Percentiles rank a stretch among this genome's conserved stretches.
Evolutionary conservation across 2,888 invertebrate species (phyloP).

Genomic region (Lutraria lutraria): DNA sequence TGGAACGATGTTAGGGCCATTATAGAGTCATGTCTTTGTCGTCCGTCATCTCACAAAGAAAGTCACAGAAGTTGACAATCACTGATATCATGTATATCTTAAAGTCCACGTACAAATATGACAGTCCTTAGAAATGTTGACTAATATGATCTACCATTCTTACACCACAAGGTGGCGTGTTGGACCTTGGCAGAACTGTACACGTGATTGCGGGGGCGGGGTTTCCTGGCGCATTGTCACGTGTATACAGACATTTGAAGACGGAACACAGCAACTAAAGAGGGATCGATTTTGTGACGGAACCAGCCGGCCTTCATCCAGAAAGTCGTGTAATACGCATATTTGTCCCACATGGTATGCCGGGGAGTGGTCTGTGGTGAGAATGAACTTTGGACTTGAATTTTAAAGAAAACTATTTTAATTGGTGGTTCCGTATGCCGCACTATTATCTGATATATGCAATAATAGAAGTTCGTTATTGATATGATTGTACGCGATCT

Average conservation of each 20-base stretch:
- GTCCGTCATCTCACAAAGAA: no score
- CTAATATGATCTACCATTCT: no score
- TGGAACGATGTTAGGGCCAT: no score
- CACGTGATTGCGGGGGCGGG: conserved; percentile 95
- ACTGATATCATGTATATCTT: no score
- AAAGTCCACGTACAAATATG: no score
- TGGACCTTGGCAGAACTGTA: conserved; percentile 96
- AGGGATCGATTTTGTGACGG: conserved; percentile 92
- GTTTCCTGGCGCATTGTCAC: conserved; percentile 93
- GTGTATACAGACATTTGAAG: conserved; percentile 96
- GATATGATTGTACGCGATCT: no score
- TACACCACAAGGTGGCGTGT: conserved; percentile 92
- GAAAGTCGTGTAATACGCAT: conserved; percentile 94
- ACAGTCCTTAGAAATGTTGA: no score
- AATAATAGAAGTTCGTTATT: no score
- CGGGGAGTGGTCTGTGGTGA: conserved; percentile 85
- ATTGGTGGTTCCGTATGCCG: background rate
- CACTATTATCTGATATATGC: no score
- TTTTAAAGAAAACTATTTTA: background rate
- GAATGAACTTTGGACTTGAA: conserved; percentile 25
- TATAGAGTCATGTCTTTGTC: no score
- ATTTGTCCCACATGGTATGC: conserved; percentile 94
- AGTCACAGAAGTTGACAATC: no score
- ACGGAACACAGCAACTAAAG: conserved; percentile 90
- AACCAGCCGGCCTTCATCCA: conserved; percentile 92